Base-by-base conservation (phyloP, 2,113 vertebrate species). In the Aythya baeri region DNA sequence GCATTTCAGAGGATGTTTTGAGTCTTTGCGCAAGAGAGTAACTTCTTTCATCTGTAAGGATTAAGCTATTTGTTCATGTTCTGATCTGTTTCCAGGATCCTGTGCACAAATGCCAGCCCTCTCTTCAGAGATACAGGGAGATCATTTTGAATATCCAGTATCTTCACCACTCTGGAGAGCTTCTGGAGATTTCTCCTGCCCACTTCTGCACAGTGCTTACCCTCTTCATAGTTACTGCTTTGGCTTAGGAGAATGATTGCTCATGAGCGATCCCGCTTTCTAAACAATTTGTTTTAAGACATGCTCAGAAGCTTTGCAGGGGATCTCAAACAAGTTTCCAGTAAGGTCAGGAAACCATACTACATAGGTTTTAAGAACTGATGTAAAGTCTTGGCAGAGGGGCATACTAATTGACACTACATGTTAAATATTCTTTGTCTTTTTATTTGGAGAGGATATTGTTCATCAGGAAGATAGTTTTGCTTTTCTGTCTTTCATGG, bases 401-500 rank as follows among this genome's bases (percentile, higher is more conserved):
- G 36, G 8, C 41, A 26, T 84, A 46, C 8, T 86, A 22, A 59
- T 31, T 50, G 34, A 52, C 8, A 18, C 32, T 81, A 7, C 27
- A 61, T 63, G 29, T 52, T 77, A 72, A 63, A 63, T 62, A 54
- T 58, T 81, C 22, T 62, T 88, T 72, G 18, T 31, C 65, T 91
- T 85, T 94, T 61, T 58, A 31, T 90, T 84, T 67, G 16, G 59
- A 88, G 21, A 36, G 87, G 27, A 13, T 76, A 13, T 93, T 0
- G 1, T 81, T 93, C 41, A 31, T 66, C 61, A 54, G 54, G 59
- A 93, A 91, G 79, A 68, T 93, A 84, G 91, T 62, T 80, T 62
- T 80, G 46, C 58, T 72, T 72, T 34, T 86, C 26, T 84, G n/a
- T 76, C 41, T 88, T 79, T 81, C 72, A 36, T 68, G 46, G 70